phyloP scores from a whole-genome alignment of 1,140 invertebrate species.

The Leptestheria dahalacensis region DNA sequence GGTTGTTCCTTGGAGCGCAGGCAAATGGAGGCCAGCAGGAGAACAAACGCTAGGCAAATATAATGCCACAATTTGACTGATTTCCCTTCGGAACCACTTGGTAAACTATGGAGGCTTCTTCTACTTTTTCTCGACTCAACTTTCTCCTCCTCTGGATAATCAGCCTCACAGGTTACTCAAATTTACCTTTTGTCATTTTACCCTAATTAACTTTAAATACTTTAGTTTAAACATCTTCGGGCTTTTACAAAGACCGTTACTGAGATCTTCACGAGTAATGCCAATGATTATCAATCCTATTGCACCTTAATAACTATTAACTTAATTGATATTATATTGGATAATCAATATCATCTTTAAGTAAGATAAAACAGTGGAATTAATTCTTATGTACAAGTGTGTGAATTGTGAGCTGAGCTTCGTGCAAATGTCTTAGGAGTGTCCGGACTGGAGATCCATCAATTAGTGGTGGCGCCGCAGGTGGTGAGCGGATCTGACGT shows the following conservation, averaged over 20 bases:
- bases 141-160: neutral
- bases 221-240: neutral
- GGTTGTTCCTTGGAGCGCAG: too few relatives aligned
- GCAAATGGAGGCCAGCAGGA: too few relatives aligned
- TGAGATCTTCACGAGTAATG: too few relatives aligned
- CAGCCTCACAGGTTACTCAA: neutral
- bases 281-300: too few relatives aligned
- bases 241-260: neutral
- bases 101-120: neutral
- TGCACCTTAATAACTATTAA: too few relatives aligned
- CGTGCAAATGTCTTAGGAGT: neutral
- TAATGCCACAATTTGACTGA: neutral
- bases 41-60: neutral
- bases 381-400: neutral
- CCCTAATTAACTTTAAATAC: neutral
- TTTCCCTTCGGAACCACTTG: neutral
- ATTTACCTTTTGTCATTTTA: neutral
- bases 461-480: neutral
- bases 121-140: neutral
- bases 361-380: neutral
- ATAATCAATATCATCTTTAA: too few relatives aligned
- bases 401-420: neutral
- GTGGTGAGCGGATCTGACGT: constrained; percentile 28
- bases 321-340: too few relatives aligned
- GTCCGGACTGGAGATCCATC: constrained; percentile 2